Percentiles rank a stretch among this genome's conserved stretches.
Conservation (phyloP, 1,140 invertebrate species). For the Berghia stephanieae region DNA sequence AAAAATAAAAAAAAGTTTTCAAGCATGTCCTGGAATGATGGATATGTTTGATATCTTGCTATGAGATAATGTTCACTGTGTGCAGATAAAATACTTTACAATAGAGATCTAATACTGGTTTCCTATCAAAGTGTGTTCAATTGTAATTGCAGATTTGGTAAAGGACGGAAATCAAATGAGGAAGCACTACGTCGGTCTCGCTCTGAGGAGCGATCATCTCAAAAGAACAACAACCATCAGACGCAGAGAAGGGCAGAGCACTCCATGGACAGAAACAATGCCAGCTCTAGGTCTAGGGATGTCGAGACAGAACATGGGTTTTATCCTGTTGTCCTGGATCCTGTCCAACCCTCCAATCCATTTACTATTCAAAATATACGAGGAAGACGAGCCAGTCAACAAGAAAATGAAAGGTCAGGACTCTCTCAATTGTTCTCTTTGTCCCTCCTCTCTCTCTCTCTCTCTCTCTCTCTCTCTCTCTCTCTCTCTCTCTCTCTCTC, state of each 20-base stretch:
- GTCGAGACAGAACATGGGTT: background rate
- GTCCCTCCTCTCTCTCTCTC: background rate
- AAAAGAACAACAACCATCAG: too few relatives aligned
- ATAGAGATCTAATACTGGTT: background rate
- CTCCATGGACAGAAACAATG: too few relatives aligned
- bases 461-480: slow-evolving; percentile 16
- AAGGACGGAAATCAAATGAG: slow-evolving; percentile 45
- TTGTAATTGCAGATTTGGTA: slow-evolving; percentile 39
- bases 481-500: background rate
- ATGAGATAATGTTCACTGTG: background rate
- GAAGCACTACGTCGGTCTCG: slow-evolving; percentile 27
- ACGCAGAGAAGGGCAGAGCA: slow-evolving; percentile 13
- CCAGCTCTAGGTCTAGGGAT: too few relatives aligned
- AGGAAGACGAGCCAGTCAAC: slow-evolving; percentile 14
- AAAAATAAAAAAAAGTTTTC: background rate
- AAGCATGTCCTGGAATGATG: background rate
- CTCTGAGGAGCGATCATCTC: slow-evolving; percentile 28
- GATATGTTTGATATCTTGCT: background rate
- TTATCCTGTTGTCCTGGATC: background rate
- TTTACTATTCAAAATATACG: too few relatives aligned
- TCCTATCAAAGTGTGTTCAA: too few relatives aligned
- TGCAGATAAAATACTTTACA: background rate
- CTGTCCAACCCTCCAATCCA: slow-evolving; percentile 5
- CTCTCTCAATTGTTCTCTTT: background rate
- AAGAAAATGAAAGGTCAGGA: slow-evolving; percentile 22